Evolutionary conservation across 2,888 invertebrate species (phyloP), one percentile per base, ranked within the genome.

Genomic region (Stenolophus ochropezus): DNA sequence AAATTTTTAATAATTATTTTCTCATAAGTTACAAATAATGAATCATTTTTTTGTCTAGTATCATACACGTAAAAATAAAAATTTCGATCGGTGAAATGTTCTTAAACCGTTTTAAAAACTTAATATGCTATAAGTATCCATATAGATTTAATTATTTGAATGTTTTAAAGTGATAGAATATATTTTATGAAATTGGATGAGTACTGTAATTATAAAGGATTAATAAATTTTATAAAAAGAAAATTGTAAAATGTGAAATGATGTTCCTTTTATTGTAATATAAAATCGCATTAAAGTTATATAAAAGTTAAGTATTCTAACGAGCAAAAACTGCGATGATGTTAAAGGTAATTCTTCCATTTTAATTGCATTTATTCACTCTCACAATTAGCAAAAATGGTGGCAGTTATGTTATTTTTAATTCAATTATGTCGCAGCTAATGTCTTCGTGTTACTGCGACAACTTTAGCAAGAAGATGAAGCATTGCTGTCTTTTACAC

Each of bases 341-440:
- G 33, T 69, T 42, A 18, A 42, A 16, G 33, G 42, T 69, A 69
- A 69, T 69, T 69, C 69, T 69, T 69, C 42, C 42, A 69, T 69
- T 69, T 11, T 69, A 47, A 69, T 69, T 69, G 42, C 69, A 69
- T 42, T 69, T 69, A 69, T 69, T 69, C 69, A 69, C 69, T 69
- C 42, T 69, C 42, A 47, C 69, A 69, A 42, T 69, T 69, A 69
- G 69, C 69, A 33, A 69, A 69, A 69, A 42, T 27, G 53, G 25
- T n/a, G 49, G 53, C 18, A 49, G 21, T 75, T 75, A 75, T 75
- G 74, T 75, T 75, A 75, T 75, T 75, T 75, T 75, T 75, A 75
- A 75, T 75, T 75, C 51, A 75, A 75, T 75, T 75, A 75, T 51
- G 74, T 51, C 74, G 18, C 4, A 53, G 53, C 51, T 53, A 75